phyloP scores from a whole-genome alignment of 2,888 invertebrate genomes.

The Acanthopleura granulata region DNA sequence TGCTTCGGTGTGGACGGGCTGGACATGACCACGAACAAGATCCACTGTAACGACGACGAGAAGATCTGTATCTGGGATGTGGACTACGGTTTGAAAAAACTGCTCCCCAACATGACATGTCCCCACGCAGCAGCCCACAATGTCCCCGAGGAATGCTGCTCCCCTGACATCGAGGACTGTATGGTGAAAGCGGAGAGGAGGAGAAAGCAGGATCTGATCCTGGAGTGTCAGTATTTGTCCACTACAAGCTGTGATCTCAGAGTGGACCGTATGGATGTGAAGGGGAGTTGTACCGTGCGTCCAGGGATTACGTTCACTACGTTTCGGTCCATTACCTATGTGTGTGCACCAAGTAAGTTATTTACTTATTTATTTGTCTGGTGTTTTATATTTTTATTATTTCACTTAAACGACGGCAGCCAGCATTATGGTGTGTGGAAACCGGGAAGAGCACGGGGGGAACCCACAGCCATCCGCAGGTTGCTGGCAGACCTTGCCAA shows the following conservation, averaged over 20 bases:
- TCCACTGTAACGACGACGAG: background rate
- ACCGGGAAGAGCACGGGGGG: no score
- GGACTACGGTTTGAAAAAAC: background rate
- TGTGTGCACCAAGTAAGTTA: slow-evolving; percentile 4
- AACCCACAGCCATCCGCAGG: no score
- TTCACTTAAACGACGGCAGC: no score
- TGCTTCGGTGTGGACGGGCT: background rate
- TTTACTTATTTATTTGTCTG: no score
- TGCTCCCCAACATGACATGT: background rate
- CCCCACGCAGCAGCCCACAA: background rate
- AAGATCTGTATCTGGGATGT: background rate
- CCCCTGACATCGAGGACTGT: background rate
- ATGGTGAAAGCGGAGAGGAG: background rate
- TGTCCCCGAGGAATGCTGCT: background rate
- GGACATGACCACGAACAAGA: background rate
- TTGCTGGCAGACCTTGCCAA: no score
- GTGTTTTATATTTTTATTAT: no score
- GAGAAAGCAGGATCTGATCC: background rate
- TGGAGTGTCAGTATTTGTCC: background rate
- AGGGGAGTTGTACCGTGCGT: background rate
- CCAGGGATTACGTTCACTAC: background rate
- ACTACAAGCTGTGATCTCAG: background rate
- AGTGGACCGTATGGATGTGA: background rate
- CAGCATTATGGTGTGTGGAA: no score
- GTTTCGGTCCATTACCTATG: background rate